These are phyloP conservation scores for Hermodice carunculata DNA, from an alignment of 2,888 invertebrate species.

Conservation along the genomic window DNA sequence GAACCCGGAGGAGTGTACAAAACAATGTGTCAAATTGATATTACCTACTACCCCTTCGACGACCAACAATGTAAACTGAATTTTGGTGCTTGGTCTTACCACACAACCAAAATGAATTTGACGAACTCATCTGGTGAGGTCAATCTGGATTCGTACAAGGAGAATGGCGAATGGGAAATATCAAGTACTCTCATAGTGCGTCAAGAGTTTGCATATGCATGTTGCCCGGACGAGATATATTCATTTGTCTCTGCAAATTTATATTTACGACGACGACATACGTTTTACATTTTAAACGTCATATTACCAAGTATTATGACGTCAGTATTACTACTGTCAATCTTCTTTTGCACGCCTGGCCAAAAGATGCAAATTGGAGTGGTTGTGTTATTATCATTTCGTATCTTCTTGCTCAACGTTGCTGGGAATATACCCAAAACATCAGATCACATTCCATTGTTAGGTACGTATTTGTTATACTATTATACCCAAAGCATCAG, in stretches of 20 bases:
- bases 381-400: conserved; percentile 41
- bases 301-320: conserved; percentile 45
- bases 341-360: conserved; percentile 46
- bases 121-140: conserved; percentile 34
- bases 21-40: conserved; percentile 49
- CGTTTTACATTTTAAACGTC: conserved; percentile 43
- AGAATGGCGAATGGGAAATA: conserved; percentile 46
- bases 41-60: conserved; percentile 49
- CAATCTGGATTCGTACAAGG: conserved; percentile 44
- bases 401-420: conserved; percentile 46
- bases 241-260: conserved; percentile 22
- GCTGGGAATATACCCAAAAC: conserved; percentile 45
- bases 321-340: conserved; percentile 41
- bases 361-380: conserved; percentile 46
- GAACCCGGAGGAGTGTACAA: conserved; percentile 48
- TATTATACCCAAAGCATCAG: no score
- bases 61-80: conserved; percentile 39
- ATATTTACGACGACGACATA: conserved; percentile 33
- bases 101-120: conserved; percentile 48
- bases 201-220: conserved; percentile 34
- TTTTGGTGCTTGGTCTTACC: conserved; percentile 48
- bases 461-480: conserved; percentile 27
- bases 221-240: conserved; percentile 25
- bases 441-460: conserved; percentile 43
- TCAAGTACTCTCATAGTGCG: conserved; percentile 22